These are phyloP conservation scores for Cyclophora albipunctata DNA, from an alignment of 2,888 invertebrate species.

Conservation along the genomic window DNA sequence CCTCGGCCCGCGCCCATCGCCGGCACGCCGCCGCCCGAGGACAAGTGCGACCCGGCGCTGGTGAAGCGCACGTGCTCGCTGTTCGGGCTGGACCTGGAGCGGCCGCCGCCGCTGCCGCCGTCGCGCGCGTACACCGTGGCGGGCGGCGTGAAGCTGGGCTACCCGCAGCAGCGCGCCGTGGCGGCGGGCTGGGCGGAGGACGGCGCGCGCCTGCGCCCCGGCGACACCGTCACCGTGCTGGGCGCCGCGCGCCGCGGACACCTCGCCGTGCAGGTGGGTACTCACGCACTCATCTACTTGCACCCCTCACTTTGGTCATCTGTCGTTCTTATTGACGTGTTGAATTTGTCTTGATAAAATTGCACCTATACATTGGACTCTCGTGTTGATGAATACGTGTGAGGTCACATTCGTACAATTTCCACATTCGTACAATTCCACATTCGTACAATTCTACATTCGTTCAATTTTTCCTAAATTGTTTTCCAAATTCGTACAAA, in stretches of 20 bases:
- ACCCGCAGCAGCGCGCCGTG: constrained; percentile 94
- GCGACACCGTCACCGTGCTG: constrained; percentile 90
- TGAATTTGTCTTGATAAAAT: too few relatives aligned
- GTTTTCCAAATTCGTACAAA: too few relatives aligned
- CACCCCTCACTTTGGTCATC: too few relatives aligned
- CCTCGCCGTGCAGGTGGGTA: constrained; percentile 86
- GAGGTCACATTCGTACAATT: too few relatives aligned
- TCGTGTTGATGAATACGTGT: too few relatives aligned
- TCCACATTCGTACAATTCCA: too few relatives aligned
- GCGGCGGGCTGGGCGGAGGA: constrained; percentile 87
- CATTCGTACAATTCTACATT: too few relatives aligned
- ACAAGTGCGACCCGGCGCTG: constrained; percentile 91
- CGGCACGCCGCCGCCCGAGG: constrained; percentile 89
- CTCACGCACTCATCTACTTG: constrained; percentile 21
- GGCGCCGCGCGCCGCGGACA: constrained; percentile 93
- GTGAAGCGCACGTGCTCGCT: constrained; percentile 93
- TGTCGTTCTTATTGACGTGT: too few relatives aligned
- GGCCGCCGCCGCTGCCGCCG: constrained; percentile 93
- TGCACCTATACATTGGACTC: too few relatives aligned
- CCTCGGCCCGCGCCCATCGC: constrained; percentile 93
- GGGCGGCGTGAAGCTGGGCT: constrained; percentile 92
- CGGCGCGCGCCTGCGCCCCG: constrained; percentile 77
- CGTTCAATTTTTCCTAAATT: too few relatives aligned
- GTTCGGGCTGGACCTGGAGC: constrained; percentile 92
- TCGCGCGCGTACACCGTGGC: constrained; percentile 92